Evolutionary conservation across 2,888 invertebrate species (phyloP).

Genomic region (Leucania comma): DNA sequence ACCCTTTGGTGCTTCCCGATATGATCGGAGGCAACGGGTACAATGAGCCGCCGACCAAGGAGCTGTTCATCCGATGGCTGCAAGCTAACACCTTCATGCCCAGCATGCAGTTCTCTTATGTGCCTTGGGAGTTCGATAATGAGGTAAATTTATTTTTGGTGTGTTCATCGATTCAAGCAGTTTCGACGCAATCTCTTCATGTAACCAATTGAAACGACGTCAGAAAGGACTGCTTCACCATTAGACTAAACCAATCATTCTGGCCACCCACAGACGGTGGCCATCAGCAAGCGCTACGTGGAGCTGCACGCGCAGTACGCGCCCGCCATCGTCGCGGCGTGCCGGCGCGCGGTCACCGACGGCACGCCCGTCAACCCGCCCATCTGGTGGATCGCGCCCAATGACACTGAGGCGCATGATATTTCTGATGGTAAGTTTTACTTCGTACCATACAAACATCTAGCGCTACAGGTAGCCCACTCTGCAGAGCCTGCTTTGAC

Average conservation of each 20-base stretch:
- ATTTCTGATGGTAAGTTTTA: constrained; percentile 80
- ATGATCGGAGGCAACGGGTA: constrained; percentile 93
- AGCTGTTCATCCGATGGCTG: constrained; percentile 94
- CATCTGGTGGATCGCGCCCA: constrained; percentile 94
- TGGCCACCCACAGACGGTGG: constrained; percentile 83
- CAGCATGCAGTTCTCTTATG: constrained; percentile 94
- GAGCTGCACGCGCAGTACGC: constrained; percentile 90
- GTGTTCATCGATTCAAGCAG: too few relatives aligned
- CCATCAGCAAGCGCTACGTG: constrained; percentile 90
- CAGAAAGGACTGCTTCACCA: too few relatives aligned
- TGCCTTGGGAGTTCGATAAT: constrained; percentile 94
- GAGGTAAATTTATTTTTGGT: constrained; percentile 75
- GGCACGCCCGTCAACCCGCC: constrained; percentile 93
- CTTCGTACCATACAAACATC: too few relatives aligned
- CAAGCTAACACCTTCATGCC: constrained; percentile 95
- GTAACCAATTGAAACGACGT: too few relatives aligned
- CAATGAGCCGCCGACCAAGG: constrained; percentile 88
- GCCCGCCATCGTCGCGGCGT: constrained; percentile 88
- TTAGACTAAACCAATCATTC: neutral
- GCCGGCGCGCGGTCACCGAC: constrained; percentile 83
- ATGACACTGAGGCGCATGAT: constrained; percentile 87
- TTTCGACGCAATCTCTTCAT: too few relatives aligned
- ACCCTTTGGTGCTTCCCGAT: constrained; percentile 94
- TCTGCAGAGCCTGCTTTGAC: too few relatives aligned
- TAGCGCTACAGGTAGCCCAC: too few relatives aligned